A percentile compares a stretch with the other conserved stretches of the same genome.
phyloP scores from a whole-genome alignment of 2,888 invertebrate species.

The Cenopis cana region DNA sequence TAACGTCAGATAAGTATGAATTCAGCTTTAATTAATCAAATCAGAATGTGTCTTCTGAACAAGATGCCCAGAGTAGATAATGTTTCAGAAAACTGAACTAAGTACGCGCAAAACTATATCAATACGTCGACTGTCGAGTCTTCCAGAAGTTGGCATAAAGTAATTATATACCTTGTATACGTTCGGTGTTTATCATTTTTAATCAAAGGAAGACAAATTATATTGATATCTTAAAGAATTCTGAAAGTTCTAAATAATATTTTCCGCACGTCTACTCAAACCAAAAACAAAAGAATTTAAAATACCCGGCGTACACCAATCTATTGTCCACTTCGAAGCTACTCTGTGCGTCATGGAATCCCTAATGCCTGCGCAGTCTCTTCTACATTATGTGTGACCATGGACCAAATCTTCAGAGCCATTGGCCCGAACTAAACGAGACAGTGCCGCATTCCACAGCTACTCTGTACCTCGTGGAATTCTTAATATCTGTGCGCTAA shows the following conservation, averaged over 20 bases:
- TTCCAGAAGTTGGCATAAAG: not conserved
- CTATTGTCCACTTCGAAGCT: constrained; percentile 42
- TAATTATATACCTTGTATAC: not conserved
- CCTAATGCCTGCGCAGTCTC: constrained; percentile 74
- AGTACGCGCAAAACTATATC: not conserved
- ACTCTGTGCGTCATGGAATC: constrained; percentile 75
- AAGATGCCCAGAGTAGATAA: too few species aligned
- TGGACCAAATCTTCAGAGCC: not conserved
- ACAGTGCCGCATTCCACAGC: constrained; percentile 37
- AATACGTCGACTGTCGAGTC: not conserved
- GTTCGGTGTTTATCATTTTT: not conserved
- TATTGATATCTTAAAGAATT: too few species aligned
- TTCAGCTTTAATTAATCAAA: too few species aligned
- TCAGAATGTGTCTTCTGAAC: too few species aligned
- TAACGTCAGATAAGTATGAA: too few species aligned
- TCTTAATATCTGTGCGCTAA: constrained; percentile 85
- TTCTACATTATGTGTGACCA: constrained; percentile 2
- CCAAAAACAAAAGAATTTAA: not conserved
- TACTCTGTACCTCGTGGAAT: constrained; percentile 74
- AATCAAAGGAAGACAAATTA: too few species aligned
- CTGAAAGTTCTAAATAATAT: not conserved
- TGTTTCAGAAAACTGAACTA: too few species aligned
- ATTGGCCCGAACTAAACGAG: constrained; percentile 6
- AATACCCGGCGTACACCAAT: not conserved
- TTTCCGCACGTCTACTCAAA: too few species aligned